Percentiles rank a stretch among this genome's conserved stretches.
These are phyloP conservation scores for Desmophyllum pertusum DNA, from an alignment of 92 coral and sea anemone species.

Conservation along the genomic window DNA sequence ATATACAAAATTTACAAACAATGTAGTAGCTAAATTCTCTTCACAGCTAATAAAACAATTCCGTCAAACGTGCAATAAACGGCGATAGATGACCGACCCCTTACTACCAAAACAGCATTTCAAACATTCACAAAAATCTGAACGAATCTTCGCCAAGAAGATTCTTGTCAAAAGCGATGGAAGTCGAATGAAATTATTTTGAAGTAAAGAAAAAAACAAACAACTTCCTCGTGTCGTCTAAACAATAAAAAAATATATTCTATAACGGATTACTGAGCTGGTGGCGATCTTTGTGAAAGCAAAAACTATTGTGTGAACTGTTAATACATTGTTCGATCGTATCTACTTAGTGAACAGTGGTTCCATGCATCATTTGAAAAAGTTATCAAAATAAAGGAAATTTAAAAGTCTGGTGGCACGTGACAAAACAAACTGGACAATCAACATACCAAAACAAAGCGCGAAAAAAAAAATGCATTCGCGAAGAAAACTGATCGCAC, in stretches of 20 bases:
- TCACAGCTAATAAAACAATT: not conserved
- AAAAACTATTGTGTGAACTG: slow-evolving; percentile 2
- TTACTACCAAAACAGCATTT: not conserved
- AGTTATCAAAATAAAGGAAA: not conserved
- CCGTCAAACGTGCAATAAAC: not conserved
- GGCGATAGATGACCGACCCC: not conserved
- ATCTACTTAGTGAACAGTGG: not conserved
- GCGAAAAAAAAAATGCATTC: not conserved
- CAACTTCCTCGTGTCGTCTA: slow-evolving; percentile 9
- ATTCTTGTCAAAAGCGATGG: not conserved
- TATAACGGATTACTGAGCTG: not conserved
- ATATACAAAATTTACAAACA: no score
- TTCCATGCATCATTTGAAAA: slow-evolving; percentile 1
- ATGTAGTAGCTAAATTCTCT: no score
- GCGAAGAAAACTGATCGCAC: no score
- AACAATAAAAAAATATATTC: not conserved
- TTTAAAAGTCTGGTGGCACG: not conserved
- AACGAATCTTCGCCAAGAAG: not conserved
- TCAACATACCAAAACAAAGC: slow-evolving; percentile 11
- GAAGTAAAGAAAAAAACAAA: slow-evolving; percentile 10
- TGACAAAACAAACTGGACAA: slow-evolving; percentile 7
- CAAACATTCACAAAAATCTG: not conserved
- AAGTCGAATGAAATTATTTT: not conserved
- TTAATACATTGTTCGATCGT: slow-evolving; percentile 1
- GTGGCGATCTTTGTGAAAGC: slow-evolving; percentile 8